These are phyloP conservation scores for Distichodus sexfasciatus DNA, from an alignment of 2,797 vertebrate species.

Conservation along the genomic window DNA sequence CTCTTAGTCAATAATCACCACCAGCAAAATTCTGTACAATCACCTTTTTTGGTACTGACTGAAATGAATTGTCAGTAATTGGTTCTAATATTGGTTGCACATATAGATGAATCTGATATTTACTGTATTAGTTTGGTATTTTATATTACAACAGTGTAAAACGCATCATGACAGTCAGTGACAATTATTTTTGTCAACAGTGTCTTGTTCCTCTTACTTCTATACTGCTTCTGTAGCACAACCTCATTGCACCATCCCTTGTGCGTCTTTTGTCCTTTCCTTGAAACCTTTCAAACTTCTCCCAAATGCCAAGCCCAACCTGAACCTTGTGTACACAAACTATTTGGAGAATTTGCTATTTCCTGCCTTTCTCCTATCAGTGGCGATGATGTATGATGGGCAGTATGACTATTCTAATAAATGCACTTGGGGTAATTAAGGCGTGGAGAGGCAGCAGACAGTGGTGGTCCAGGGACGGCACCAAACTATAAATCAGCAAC, in stretches of 20 bases:
- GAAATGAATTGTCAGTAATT: too few relatives aligned
- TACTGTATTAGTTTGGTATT: too few relatives aligned
- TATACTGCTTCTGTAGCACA: too few relatives aligned
- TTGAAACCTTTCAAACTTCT: background rate
- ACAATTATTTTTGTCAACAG: too few relatives aligned
- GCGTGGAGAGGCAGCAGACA: conserved; percentile 76
- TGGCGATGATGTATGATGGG: conserved; percentile 67
- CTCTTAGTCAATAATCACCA: too few relatives aligned
- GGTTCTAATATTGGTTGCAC: too few relatives aligned
- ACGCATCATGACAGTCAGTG: too few relatives aligned
- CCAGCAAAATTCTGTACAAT: too few relatives aligned
- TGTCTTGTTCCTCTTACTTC: too few relatives aligned
- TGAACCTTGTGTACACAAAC: conserved; percentile 66
- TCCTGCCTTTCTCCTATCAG: conserved; percentile 30
- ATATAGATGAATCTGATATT: too few relatives aligned
- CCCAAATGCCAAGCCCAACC: conserved; percentile 25
- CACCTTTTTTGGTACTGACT: too few relatives aligned
- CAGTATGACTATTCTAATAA: conserved; percentile 75
- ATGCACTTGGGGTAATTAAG: conserved; percentile 75
- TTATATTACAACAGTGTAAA: too few relatives aligned
- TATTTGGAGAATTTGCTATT: conserved; percentile 45
- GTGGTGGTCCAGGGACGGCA: conserved; percentile 73
- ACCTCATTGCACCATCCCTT: background rate
- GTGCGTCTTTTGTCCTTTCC: background rate
- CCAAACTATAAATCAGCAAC: conserved; percentile 80